phyloP scores from a whole-genome alignment of 1,140 invertebrate genomes.

The Bombus difficillimus region DNA sequence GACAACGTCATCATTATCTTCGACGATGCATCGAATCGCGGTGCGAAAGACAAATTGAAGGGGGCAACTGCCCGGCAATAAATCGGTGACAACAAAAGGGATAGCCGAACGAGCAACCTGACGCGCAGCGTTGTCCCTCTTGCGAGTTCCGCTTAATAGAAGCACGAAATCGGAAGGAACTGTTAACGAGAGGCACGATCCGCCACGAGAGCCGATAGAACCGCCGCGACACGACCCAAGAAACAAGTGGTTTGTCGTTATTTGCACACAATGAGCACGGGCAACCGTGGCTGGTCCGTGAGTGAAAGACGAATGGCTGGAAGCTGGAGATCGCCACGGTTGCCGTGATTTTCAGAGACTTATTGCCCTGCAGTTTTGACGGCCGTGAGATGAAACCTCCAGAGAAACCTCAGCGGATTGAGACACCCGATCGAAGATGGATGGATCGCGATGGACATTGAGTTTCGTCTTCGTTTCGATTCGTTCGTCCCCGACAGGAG shows the following conservation, averaged over 20 bases:
- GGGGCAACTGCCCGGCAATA: background rate
- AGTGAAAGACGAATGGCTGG: conserved; percentile 47
- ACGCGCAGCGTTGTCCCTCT: background rate
- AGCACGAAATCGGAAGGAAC: conserved; percentile 44
- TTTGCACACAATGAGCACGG: conserved; percentile 49
- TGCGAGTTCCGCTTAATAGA: conserved; percentile 6
- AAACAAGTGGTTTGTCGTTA: conserved; percentile 51
- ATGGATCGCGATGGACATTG: conserved; percentile 27
- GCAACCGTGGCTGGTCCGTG: conserved; percentile 8
- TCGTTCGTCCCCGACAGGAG: background rate
- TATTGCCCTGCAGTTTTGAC: conserved; percentile 33
- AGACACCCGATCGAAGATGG: conserved; percentile 5
- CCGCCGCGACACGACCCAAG: conserved; percentile 33
- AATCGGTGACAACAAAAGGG: background rate
- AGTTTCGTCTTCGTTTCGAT: background rate
- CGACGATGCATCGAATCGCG: background rate
- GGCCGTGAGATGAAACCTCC: background rate
- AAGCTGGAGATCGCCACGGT: background rate
- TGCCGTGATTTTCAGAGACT: conserved; percentile 39
- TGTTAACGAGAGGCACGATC: conserved; percentile 51
- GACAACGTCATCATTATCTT: conserved; percentile 14
- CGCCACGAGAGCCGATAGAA: conserved; percentile 16
- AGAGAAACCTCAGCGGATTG: background rate
- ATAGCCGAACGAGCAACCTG: background rate
- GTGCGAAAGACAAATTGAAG: conserved; percentile 3